Conservation (phyloP, 2,113 vertebrate genomes). For the Hippopotamus amphibius region DNA sequence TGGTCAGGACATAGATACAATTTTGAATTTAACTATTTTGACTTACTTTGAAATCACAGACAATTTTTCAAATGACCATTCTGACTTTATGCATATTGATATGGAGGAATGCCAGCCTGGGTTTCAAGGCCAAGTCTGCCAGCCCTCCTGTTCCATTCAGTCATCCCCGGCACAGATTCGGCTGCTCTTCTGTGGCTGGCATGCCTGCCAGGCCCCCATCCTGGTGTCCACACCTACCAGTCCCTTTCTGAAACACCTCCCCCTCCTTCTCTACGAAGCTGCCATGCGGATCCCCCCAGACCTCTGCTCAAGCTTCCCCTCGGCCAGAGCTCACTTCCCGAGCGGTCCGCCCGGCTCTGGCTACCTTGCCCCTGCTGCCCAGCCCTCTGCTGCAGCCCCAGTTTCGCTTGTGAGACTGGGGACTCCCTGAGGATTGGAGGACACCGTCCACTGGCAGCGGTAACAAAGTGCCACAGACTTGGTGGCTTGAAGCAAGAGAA, state of each 20-base stretch:
- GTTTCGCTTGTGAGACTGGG: background rate
- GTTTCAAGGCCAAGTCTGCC: background rate
- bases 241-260: background rate
- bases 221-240: background rate
- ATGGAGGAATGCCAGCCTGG: background rate
- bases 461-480: no score
- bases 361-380: background rate
- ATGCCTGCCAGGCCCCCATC: background rate
- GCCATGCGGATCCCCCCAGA: background rate
- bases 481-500: background rate
- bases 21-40: background rate
- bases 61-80: background rate
- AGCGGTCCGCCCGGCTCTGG: background rate
- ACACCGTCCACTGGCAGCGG: background rate
- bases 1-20: background rate
- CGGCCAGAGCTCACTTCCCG: background rate
- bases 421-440: background rate
- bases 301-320: background rate
- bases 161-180: background rate
- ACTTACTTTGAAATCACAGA: background rate
- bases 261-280: background rate
- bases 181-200: background rate
- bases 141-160: background rate
- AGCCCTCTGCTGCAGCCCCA: background rate
- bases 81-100: background rate